Conservation (phyloP, 1,140 invertebrate species). For the Caenorhabditis remanei region DNA sequence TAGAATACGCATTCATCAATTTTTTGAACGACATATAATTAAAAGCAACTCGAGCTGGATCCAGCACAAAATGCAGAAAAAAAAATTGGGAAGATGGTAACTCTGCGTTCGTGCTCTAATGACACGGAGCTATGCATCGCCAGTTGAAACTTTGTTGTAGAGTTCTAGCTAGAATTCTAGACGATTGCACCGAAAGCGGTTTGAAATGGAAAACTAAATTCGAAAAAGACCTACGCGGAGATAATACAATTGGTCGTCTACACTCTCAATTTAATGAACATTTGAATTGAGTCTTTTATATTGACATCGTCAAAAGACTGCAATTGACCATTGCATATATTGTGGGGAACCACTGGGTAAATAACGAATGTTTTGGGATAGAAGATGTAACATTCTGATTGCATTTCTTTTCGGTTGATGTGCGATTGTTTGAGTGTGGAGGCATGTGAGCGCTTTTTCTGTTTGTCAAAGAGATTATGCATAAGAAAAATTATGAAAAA, state of each 20-base stretch:
- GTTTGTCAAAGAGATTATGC: constrained; percentile 14
- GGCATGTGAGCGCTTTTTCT: background rate
- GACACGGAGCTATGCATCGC: background rate
- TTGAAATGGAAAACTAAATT: background rate
- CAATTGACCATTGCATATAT: background rate
- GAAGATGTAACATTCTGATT: constrained; percentile 33
- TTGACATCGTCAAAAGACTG: background rate
- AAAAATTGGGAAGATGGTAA: no score
- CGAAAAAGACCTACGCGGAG: background rate
- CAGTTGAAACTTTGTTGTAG: no score
- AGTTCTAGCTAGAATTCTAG: no score
- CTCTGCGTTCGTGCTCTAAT: background rate
- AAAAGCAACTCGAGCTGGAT: no score
- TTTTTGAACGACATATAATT: no score
- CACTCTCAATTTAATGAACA: background rate
- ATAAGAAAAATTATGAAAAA: background rate
- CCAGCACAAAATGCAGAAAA: no score
- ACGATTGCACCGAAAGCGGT: background rate
- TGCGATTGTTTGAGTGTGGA: constrained; percentile 34
- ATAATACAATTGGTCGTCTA: constrained; percentile 15
- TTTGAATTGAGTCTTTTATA: constrained; percentile 3
- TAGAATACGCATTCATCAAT: no score
- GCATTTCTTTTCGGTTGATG: constrained; percentile 6
- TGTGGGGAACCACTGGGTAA: constrained; percentile 5
- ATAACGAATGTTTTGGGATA: constrained; percentile 7